Evolutionary conservation across 2,797 vertebrate species (phyloP).

Genomic region (Ceryle rudis): DNA sequence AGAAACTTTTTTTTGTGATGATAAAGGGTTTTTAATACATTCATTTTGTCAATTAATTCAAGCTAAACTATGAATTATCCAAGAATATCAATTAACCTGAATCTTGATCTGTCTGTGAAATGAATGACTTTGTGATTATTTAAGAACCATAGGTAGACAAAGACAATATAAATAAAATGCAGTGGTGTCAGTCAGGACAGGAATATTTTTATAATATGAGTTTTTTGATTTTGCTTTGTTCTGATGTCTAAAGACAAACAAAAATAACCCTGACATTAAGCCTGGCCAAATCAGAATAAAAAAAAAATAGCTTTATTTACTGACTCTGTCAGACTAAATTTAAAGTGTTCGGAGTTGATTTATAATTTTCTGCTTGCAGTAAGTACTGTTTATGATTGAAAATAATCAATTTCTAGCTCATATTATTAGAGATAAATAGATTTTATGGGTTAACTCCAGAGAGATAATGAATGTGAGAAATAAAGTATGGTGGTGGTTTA

Average conservation of each 20-base stretch:
- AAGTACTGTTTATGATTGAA: slow-evolving; percentile 2
- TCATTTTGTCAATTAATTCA: background rate
- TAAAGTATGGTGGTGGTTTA: background rate
- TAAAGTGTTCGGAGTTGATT: background rate
- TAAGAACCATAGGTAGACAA: background rate
- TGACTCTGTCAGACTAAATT: background rate
- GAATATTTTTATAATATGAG: background rate
- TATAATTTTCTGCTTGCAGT: background rate
- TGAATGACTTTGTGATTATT: background rate
- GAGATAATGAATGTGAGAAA: background rate
- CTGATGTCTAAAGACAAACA: background rate
- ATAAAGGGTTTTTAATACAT: background rate
- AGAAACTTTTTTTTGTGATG: background rate
- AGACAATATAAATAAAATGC: background rate
- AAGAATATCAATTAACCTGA: background rate
- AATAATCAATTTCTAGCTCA: slow-evolving; percentile 10
- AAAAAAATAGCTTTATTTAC: background rate
- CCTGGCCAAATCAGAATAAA: background rate
- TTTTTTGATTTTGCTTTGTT: background rate
- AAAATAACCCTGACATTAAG: background rate
- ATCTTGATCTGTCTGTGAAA: background rate
- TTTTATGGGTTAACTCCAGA: background rate
- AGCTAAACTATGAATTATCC: background rate
- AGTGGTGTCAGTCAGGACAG: background rate
- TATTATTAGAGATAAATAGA: background rate